phyloP scores from a whole-genome alignment of 2,113 vertebrate species.

The Shinisaurus crocodilurus region DNA sequence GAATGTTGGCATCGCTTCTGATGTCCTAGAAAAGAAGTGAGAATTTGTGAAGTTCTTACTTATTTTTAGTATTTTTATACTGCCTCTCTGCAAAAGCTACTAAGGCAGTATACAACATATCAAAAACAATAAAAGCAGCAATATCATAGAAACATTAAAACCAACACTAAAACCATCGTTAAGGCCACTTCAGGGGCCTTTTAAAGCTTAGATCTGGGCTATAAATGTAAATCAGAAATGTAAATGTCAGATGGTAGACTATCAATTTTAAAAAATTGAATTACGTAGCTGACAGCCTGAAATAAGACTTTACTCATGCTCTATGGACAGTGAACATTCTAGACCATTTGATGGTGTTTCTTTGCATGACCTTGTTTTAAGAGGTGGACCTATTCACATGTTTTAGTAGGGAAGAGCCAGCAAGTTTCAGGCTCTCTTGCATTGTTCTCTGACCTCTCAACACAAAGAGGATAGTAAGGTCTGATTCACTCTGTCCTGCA shows the following conservation, averaged over 20 bases:
- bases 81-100: too few species aligned
- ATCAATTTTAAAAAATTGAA: not conserved
- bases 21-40: not conserved
- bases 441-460: not conserved
- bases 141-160: too few species aligned
- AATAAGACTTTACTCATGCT: constrained; percentile 43
- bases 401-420: not conserved
- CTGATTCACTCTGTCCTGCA: not conserved
- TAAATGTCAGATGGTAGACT: not conserved
- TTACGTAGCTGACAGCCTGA: not conserved
- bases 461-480: not conserved
- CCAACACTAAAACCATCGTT: too few species aligned
- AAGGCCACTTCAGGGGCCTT: too few species aligned
- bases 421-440: not conserved
- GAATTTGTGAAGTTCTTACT: not conserved
- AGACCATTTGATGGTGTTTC: constrained; percentile 48
- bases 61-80: too few species aligned
- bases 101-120: too few species aligned
- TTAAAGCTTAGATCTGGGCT: too few species aligned
- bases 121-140: too few species aligned
- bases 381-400: constrained; percentile 16
- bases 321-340: constrained; percentile 57
- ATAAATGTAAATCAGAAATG: too few species aligned
- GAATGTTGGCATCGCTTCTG: not conserved
- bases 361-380: constrained; percentile 63